Conservation (phyloP, 1,140 invertebrate genomes). For the Leptoteleia sp. region DNA sequence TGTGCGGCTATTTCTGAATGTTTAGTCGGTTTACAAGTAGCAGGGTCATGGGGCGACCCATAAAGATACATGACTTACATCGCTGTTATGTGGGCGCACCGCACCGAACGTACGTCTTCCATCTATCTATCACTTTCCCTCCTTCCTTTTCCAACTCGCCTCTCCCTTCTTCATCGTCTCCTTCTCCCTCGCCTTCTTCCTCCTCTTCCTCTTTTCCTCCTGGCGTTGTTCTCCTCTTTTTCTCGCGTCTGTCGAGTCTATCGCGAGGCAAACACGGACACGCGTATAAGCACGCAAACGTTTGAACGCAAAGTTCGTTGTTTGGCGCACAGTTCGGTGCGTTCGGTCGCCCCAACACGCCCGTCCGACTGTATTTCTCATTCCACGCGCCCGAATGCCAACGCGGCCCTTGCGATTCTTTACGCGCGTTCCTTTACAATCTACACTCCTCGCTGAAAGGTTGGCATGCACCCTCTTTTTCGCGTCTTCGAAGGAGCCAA, state of each 20-base stretch:
- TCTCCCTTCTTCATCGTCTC: conserved; percentile 26
- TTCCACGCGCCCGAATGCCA: conserved; percentile 66
- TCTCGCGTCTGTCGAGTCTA: conserved; percentile 49
- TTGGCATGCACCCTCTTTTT: conserved; percentile 67
- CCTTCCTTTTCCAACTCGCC: conserved; percentile 30
- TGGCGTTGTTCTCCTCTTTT: conserved; percentile 46
- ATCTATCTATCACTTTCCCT: conserved; percentile 74
- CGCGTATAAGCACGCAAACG: conserved; percentile 26
- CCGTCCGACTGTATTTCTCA: conserved; percentile 61
- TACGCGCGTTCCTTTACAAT: conserved; percentile 69
- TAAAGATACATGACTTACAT: conserved; percentile 81
- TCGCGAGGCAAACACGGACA: conserved; percentile 39
- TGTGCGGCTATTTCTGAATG: conserved; percentile 78
- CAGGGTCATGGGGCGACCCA: conserved; percentile 77
- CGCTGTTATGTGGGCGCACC: conserved; percentile 76
- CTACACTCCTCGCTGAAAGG: conserved; percentile 67
- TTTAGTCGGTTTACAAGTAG: conserved; percentile 81
- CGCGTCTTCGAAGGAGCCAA: conserved; percentile 55
- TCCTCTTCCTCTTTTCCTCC: conserved; percentile 33
- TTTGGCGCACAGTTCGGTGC: conserved; percentile 55
- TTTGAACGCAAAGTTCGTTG: conserved; percentile 47
- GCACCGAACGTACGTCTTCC: conserved; percentile 73
- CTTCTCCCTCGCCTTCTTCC: conserved; percentile 26
- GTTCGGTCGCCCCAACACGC: conserved; percentile 53
- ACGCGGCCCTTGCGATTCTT: conserved; percentile 66